Evolutionary conservation across 2,113 vertebrate species (phyloP), one percentile per base, ranked within the genome.

Genomic region (Equus przewalskii): DNA sequence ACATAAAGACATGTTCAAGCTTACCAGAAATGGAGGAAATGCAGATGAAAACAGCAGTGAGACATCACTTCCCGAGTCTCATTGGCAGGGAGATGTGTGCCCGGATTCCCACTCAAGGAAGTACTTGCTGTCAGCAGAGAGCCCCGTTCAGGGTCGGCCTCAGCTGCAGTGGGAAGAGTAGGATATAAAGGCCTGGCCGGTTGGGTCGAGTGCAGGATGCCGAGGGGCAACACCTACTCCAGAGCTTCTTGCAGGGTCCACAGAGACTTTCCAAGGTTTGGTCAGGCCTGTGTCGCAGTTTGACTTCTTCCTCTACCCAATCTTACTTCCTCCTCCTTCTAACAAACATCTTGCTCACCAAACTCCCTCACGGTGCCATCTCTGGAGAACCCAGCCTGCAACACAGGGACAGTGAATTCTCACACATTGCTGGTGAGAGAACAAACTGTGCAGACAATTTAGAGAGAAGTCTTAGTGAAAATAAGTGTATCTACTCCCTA

Each of bases 221-320:
- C 12, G 33, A 21, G 1, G 1, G 44, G 28, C 16, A 44, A 9
- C 26, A 16, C 21, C 46, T 12, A 7, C 49, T 36, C 36, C 46
- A 58, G 7, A 9, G 22, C 73, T n/a, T 13, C n/a, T 30, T 1
- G 0, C 12, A 5, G 19, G 21, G 36, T 54, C 2, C 0, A 46
- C 7, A 8, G 33, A 33, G 67, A 56, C 26, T 7, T 26, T 5
- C 33, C 14, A 3, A 65, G 69, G 22, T 14, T 83, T 76, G 30
- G 8, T 26, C 15, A 6, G 24, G 30, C n/a, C 30, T 7, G 2
- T 6, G 1, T 24, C 70, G 44, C 36, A 75, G 13, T 62, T 22
- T 19, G 1, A 24, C 26, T 33, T 30, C 58, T 56, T 58, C 72
- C n/a, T 28, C 56, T 8, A 16, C 22, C 36, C 36, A 12, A 1